phyloP scores from a whole-genome alignment of 2,888 invertebrate genomes.

The Branchinecta sandiegonensis region DNA sequence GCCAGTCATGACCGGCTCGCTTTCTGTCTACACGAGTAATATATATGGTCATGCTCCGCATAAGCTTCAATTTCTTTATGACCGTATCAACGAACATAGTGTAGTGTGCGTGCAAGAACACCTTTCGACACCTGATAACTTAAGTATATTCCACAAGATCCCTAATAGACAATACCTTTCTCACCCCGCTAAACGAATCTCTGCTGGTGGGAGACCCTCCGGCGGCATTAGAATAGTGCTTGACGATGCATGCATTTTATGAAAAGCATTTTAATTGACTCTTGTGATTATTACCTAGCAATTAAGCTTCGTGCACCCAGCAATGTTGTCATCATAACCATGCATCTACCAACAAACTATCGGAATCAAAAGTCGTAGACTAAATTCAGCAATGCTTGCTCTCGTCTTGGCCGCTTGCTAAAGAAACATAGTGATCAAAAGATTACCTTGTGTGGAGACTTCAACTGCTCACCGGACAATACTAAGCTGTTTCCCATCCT shows the following conservation, averaged over 20 bases:
- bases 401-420: too few species aligned
- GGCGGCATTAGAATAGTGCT: background rate
- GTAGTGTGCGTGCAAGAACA: background rate
- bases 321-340: background rate
- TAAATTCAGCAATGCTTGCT: background rate
- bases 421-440: background rate
- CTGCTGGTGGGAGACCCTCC: background rate
- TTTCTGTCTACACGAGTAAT: background rate
- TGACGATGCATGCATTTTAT: too few species aligned
- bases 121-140: too few species aligned
- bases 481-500: background rate
- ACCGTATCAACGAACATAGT: background rate
- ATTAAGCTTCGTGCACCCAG: background rate
- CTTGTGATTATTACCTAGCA: background rate
- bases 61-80: background rate
- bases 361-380: background rate
- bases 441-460: background rate
- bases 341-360: background rate
- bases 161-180: background rate
- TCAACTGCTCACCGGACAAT: background rate
- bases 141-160: too few species aligned
- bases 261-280: background rate
- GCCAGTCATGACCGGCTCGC: background rate
- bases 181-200: background rate
- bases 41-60: background rate